Evolutionary conservation across 1,140 invertebrate genomes (phyloP).

Genomic region (Bradynema listronoti): DNA sequence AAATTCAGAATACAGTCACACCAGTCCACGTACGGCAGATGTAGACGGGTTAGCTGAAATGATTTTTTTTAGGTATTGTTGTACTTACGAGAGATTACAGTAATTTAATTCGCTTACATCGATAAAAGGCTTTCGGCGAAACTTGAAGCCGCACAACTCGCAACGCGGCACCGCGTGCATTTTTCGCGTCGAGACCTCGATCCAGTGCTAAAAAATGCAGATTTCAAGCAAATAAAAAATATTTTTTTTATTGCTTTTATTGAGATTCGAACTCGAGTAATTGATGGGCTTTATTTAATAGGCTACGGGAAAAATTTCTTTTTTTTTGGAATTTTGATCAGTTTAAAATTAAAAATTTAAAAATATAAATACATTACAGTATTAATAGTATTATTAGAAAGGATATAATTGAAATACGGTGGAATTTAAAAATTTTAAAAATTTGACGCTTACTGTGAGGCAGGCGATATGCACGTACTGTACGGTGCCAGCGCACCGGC

Average conservation of each 20-base stretch:
- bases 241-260: no score
- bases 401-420: no score
- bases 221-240: no score
- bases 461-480: conserved; percentile 63
- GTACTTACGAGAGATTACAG: not conserved
- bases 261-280: no score
- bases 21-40: conserved; percentile 21
- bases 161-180: conserved; percentile 19
- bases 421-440: no score
- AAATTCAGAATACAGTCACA: conserved; percentile 17
- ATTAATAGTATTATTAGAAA: no score
- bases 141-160: conserved; percentile 35
- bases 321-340: no score
- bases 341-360: no score
- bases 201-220: conserved; percentile 26
- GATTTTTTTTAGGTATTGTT: not conserved
- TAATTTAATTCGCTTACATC: conserved; percentile 20
- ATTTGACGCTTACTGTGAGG: conserved; percentile 61
- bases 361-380: no score
- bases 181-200: conserved; percentile 31
- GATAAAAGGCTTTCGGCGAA: conserved; percentile 19
- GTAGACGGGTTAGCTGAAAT: conserved; percentile 18
- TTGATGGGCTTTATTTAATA: no score
- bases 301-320: no score
- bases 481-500: conserved; percentile 63